Evolutionary conservation across 2,113 vertebrate genomes (phyloP).

Genomic region (Grantiella picta): DNA sequence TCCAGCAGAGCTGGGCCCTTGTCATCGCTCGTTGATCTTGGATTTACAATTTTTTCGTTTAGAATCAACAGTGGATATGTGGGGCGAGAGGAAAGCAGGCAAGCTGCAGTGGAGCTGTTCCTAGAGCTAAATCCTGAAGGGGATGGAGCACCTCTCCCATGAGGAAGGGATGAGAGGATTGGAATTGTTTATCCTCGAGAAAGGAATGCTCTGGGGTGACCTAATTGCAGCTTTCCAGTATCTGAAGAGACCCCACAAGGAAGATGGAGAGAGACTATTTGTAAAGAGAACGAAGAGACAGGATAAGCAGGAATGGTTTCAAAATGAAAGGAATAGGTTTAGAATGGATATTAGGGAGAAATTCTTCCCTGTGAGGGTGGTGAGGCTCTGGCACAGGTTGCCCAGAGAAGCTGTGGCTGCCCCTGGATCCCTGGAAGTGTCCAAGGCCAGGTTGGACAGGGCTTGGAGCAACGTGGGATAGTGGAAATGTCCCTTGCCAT

Average conservation of each 20-base stretch:
- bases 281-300: fast-evolving
- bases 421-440: neutral
- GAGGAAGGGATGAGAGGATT: neutral
- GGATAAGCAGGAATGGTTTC: neutral
- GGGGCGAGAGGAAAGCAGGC: neutral
- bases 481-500: neutral
- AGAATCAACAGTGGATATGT: fast-evolving
- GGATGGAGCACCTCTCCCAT: neutral
- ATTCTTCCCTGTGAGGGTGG: neutral
- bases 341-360: neutral
- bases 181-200: neutral
- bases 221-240: neutral
- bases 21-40: neutral
- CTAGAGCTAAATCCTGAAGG: neutral
- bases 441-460: fast-evolving
- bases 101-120: neutral
- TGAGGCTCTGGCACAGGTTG: fast-evolving
- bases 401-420: neutral
- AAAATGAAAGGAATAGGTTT: neutral
- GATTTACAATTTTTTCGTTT: neutral
- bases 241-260: neutral
- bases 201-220: neutral
- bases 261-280: neutral
- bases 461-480: fast-evolving
- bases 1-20: neutral